Percentiles rank a stretch among this genome's conserved stretches.
Evolutionary conservation across 2,113 vertebrate species (phyloP).

Genomic region (Chlorocebus sabaeus): DNA sequence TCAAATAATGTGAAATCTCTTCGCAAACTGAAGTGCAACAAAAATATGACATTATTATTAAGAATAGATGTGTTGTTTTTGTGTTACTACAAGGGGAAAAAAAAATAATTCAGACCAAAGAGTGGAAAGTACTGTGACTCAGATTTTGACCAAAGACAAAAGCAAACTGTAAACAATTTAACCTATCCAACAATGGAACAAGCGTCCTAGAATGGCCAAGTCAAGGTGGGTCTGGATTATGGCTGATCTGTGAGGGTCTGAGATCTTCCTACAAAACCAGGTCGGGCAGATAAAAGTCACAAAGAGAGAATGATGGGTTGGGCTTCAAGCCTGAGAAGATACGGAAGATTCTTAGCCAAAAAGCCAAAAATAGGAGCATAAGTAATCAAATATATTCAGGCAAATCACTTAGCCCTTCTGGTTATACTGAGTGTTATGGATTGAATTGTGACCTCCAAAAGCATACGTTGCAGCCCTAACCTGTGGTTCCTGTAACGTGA

Average conservation of each 20-base stretch:
- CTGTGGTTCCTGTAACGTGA: not conserved
- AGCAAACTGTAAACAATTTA: not conserved
- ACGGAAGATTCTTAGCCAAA: not conserved
- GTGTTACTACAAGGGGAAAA: not conserved
- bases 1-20: not conserved
- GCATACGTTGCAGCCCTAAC: not conserved
- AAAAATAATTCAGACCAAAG: not conserved
- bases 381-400: not conserved
- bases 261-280: not conserved
- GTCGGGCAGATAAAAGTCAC: not conserved
- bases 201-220: not conserved
- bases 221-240: not conserved
- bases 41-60: not conserved
- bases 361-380: not conserved
- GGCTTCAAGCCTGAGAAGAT: not conserved
- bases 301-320: not conserved
- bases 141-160: not conserved
- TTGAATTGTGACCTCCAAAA: not conserved
- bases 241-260: not conserved
- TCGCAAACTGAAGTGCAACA: not conserved
- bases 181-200: not conserved
- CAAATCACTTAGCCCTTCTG: not conserved
- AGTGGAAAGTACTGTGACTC: not conserved
- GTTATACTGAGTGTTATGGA: not conserved
- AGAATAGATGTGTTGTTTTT: not conserved